These are phyloP conservation scores for Odobenus rosmarus DNA, from an alignment of 2,113 vertebrate species.

Conservation along the genomic window DNA sequence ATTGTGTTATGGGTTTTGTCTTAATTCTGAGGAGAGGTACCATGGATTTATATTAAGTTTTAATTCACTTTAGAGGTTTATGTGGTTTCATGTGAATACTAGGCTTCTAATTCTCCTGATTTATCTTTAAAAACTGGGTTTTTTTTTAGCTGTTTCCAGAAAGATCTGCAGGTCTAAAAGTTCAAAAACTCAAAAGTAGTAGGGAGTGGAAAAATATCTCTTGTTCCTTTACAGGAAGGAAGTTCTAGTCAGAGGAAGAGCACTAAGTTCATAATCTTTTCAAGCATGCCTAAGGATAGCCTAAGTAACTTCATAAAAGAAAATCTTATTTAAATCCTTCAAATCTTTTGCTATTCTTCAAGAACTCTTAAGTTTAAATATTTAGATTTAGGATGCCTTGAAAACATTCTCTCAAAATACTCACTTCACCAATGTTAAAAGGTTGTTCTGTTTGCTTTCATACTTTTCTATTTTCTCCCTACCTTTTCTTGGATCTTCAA, in stretches of 20 bases:
- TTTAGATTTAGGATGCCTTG: constrained; percentile 13
- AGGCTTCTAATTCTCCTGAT: neutral
- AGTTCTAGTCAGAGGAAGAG: neutral
- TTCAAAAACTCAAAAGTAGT: neutral
- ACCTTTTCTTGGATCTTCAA: neutral
- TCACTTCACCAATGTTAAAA: constrained; percentile 44
- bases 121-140: neutral
- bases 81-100: neutral
- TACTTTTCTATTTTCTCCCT: neutral
- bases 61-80: neutral
- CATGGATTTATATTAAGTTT: constrained; percentile 8
- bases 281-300: neutral
- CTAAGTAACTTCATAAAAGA: neutral
- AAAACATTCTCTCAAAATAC: constrained; percentile 6
- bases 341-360: neutral
- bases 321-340: neutral
- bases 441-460: neutral
- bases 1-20: neutral
- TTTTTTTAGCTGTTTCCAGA: constrained; percentile 15
- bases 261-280: neutral
- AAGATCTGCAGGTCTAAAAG: neutral
- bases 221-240: constrained; percentile 16
- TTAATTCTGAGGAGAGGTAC: neutral
- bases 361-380: constrained; percentile 17
- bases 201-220: neutral